These are phyloP conservation scores for Brenthis ino DNA, from an alignment of 2,888 invertebrate species.

Conservation along the genomic window DNA sequence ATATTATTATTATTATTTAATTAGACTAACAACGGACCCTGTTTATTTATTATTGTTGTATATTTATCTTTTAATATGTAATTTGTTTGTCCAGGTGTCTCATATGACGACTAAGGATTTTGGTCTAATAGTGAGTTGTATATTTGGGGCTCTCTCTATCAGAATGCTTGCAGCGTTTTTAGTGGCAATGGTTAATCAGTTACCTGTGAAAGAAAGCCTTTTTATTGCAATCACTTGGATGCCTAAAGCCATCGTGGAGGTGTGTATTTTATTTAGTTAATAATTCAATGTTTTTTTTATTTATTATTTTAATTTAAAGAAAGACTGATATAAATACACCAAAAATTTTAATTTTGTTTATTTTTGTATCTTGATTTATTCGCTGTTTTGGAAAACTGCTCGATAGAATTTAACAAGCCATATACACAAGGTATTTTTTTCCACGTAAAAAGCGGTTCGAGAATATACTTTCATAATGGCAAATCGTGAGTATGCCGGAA, in stretches of 20 bases:
- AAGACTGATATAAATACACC: background rate
- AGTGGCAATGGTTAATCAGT: slow-evolving; percentile 63
- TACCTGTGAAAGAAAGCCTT: slow-evolving; percentile 68
- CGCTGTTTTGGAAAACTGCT: no score
- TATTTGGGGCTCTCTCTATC: slow-evolving; percentile 62
- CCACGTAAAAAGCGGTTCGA: no score
- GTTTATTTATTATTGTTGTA: background rate
- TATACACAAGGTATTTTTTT: no score
- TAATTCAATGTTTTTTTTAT: background rate
- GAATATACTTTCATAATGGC: no score
- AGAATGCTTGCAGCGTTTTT: slow-evolving; percentile 70
- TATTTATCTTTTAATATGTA: background rate
- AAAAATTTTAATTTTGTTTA: no score
- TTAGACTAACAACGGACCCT: background rate
- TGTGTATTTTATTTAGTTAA: slow-evolving; percentile 43
- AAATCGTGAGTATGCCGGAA: no score
- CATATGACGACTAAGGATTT: slow-evolving; percentile 59
- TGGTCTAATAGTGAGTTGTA: slow-evolving; percentile 62
- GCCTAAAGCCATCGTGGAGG: slow-evolving; percentile 78
- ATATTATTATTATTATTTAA: background rate
- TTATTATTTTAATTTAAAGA: background rate
- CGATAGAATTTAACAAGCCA: no score
- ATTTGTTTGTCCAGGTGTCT: slow-evolving; percentile 55
- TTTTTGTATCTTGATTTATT: no score
- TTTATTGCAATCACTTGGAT: slow-evolving; percentile 75